Conservation (phyloP, 2,113 vertebrate species). For the Otolemur garnettii region DNA sequence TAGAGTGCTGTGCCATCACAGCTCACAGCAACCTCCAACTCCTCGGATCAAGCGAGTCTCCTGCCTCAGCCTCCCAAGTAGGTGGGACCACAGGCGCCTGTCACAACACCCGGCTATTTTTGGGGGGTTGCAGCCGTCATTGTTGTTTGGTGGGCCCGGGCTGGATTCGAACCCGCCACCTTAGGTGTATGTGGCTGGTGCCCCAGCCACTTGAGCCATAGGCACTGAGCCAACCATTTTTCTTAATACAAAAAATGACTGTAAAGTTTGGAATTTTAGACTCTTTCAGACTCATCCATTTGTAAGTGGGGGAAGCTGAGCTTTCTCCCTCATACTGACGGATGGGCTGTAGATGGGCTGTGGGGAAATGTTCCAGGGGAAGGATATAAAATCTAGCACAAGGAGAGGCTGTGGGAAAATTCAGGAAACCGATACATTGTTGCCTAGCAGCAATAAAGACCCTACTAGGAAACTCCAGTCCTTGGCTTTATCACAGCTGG, state of each 20-base stretch:
- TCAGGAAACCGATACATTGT: background rate
- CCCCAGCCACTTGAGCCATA: no score
- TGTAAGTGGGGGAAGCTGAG: background rate
- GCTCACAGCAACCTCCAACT: no score
- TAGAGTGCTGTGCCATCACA: no score
- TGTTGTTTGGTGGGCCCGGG: no score
- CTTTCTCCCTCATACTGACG: background rate
- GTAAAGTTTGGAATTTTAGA: constrained; percentile 17
- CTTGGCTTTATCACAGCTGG: background rate
- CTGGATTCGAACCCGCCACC: no score
- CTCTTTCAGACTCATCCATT: background rate
- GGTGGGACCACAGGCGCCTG: no score
- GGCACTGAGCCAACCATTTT: no score
- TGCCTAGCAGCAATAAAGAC: constrained; percentile 23
- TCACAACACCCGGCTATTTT: no score
- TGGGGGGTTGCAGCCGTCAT: no score
- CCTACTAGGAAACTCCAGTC: background rate
- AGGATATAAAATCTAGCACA: background rate
- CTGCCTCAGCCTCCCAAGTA: no score
- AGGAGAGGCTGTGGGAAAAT: background rate
- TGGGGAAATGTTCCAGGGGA: background rate
- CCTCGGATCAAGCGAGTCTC: no score
- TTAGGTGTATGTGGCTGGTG: no score
- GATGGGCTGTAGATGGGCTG: background rate
- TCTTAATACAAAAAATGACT: background rate